phyloP scores from a whole-genome alignment of 2,888 invertebrate genomes.

The Trichopria drosophilae region DNA sequence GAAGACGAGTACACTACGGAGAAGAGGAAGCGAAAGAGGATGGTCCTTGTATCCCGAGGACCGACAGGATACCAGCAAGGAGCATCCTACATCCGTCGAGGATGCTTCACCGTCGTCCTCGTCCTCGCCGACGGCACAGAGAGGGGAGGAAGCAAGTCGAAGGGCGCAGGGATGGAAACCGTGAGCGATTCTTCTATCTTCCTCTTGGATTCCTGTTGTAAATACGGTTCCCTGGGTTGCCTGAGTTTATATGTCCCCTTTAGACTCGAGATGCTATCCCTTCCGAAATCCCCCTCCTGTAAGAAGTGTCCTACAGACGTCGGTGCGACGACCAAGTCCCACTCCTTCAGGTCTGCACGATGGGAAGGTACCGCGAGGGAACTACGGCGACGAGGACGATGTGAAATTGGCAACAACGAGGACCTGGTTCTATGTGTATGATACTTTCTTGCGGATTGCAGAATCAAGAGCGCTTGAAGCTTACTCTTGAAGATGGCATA shows the following conservation, averaged over 20 bases:
- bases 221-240: no score
- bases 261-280: no score
- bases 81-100: constrained; percentile 56
- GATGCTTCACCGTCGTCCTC: constrained; percentile 54
- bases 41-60: constrained; percentile 55
- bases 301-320: no score
- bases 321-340: no score
- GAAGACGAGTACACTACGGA: constrained; percentile 11
- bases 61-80: constrained; percentile 53
- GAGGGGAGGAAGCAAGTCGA: constrained; percentile 2
- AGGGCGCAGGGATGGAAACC: constrained; percentile 3
- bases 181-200: no score
- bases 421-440: constrained; percentile 34
- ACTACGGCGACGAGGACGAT: not conserved
- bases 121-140: constrained; percentile 41
- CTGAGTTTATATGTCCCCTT: no score
- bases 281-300: no score
- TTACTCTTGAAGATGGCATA: constrained; percentile 32
- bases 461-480: constrained; percentile 54
- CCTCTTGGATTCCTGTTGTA: no score
- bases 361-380: not conserved
- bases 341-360: not conserved
- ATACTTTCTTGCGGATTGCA: constrained; percentile 49
- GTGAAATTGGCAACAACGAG: no score
- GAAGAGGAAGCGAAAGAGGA: constrained; percentile 47